Evolutionary conservation across 2,888 invertebrate species (phyloP).

Genomic region (Hydropsyche betteni): DNA sequence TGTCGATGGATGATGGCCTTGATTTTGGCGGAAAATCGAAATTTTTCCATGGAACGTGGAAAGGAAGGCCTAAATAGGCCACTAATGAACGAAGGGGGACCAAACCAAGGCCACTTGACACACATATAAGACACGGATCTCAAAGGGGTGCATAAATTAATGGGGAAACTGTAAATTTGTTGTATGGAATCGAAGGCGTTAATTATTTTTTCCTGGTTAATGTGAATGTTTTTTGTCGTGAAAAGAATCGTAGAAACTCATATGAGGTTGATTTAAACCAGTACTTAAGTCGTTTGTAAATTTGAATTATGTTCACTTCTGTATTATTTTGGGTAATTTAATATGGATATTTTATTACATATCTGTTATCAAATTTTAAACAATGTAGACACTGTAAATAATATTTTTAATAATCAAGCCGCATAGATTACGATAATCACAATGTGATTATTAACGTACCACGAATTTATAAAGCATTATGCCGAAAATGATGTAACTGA

Average conservation of each 20-base stretch:
- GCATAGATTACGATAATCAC: neutral
- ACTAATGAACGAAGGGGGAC: conserved; percentile 6
- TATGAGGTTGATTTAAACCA: neutral
- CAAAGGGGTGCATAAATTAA: conserved; percentile 24
- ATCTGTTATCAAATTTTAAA: no score
- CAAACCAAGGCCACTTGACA: neutral
- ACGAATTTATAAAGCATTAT: no score
- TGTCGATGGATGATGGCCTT: no score
- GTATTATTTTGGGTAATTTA: neutral
- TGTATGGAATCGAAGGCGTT: no score
- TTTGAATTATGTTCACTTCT: neutral
- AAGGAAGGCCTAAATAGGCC: no score
- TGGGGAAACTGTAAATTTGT: conserved; percentile 1
- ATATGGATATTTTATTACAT: neutral
- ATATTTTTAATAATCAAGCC: neutral
- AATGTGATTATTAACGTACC: neutral
- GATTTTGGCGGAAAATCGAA: no score
- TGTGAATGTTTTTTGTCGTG: no score
- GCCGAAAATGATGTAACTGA: no score
- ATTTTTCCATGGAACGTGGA: no score
- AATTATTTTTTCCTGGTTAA: no score
- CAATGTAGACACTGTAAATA: neutral
- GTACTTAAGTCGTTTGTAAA: neutral
- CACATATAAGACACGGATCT: neutral
- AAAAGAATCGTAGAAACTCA: neutral